Evolutionary conservation across 2,113 vertebrate species (phyloP), one percentile per base, ranked within the genome.

Genomic region (Atractosteus spatula): DNA sequence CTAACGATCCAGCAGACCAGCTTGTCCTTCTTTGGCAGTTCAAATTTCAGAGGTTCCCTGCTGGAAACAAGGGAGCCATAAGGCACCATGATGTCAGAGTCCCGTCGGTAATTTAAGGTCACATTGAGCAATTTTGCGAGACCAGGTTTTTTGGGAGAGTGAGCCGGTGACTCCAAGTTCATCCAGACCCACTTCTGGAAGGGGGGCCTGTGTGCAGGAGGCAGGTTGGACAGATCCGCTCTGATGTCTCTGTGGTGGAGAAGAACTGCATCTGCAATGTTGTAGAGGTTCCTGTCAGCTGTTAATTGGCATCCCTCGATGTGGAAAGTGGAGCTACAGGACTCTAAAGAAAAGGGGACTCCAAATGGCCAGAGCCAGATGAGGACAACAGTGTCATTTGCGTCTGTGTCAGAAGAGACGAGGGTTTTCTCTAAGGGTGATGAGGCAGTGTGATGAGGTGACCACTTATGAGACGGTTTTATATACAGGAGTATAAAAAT

Each of bases 131-230:
- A 79, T 74, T 96, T 96, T 72, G 97, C 95, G 4, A 97, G 95
- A 47, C 95, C 96, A 68, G 91, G 92, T 72, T 96, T 93, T 74
- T 96, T 94, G 8, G 94, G 94, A 0, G 94, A 97, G 70, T 98
- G n/a, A n/a, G 96, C 97, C 0, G 96, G 97, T 0, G 97, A 99
- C 85, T 99, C 96, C 62, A 99, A 79, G 82, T 99, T 99, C 96
- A 98, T 98, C 96, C 97, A 98, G 81, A 99, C 89, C 96, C 97
- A 99, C 80, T 97, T 98, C 88, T 99, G 97, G 84, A 98, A 95
- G 0, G 94, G 90, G 16, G 97, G 97, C 57, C 96, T 93, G 66
- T 91, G 87, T n/a, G 92, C 72, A 41, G 93, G 92, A 16, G 96
- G 96, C 88, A 99, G 91, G 79, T 99, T 99, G 69, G 95, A 94